Percentiles rank a stretch among this genome's conserved stretches.
Evolutionary conservation across 2,888 invertebrate genomes (phyloP).

Genomic region (Trachelus stipa): DNA sequence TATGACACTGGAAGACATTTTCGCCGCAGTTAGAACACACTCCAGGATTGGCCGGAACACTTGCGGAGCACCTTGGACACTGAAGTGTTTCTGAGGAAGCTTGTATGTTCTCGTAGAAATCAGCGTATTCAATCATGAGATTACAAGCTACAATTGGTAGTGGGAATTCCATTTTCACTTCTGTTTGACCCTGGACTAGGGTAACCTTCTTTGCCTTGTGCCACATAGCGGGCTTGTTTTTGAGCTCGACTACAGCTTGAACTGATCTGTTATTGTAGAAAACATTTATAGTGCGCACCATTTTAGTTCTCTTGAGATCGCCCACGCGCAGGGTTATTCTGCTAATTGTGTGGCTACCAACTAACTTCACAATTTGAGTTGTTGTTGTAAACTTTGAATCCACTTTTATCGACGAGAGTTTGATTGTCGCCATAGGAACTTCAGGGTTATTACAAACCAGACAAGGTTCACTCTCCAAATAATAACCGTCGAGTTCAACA

Average conservation of each 20-base stretch:
- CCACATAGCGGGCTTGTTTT: slow-evolving; percentile 97
- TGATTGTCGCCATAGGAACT: slow-evolving; percentile 90
- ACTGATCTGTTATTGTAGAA: slow-evolving; percentile 97
- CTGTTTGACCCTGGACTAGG: slow-evolving; percentile 91
- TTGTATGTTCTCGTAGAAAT: slow-evolving; percentile 96
- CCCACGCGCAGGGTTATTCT: slow-evolving; percentile 93
- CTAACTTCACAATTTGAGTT: slow-evolving; percentile 96
- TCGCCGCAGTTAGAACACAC: slow-evolving; percentile 98
- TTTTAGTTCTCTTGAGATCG: slow-evolving; percentile 95
- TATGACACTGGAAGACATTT: slow-evolving; percentile 99
- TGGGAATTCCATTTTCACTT: slow-evolving; percentile 96
- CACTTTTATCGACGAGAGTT: slow-evolving; percentile 91
- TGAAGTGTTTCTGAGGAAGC: slow-evolving; percentile 94
- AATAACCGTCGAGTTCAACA: slow-evolving; percentile 95
- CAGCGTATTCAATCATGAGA: slow-evolving; percentile 97
- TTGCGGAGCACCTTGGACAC: slow-evolving; percentile 95
- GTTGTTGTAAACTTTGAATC: slow-evolving; percentile 99
- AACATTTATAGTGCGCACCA: slow-evolving; percentile 95
- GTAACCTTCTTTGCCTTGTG: slow-evolving; percentile 95
- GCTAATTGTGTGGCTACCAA: slow-evolving; percentile 95
- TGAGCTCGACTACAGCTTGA: slow-evolving; percentile 96
- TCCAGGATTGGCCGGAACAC: slow-evolving; percentile 97
- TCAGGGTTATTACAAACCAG: slow-evolving; percentile 98
- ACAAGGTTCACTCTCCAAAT: slow-evolving; percentile 96
- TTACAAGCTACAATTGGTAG: slow-evolving; percentile 98